Conservation (phyloP, 1,140 invertebrate species). For the Hyles euphorbiae region DNA sequence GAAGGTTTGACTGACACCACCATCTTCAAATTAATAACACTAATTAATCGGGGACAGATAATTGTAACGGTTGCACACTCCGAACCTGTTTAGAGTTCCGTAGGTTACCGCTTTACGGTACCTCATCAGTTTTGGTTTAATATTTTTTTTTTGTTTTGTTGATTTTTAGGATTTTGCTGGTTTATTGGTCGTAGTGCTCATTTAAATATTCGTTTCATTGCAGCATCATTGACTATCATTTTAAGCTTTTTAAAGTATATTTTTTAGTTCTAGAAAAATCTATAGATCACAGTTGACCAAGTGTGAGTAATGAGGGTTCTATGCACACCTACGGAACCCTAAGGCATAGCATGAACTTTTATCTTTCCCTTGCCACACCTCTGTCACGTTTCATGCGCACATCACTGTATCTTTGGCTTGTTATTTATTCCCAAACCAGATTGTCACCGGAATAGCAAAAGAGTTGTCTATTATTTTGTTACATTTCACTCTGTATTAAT, state of each 20-base stretch:
- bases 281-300: not conserved
- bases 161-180: not conserved
- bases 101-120: conserved; percentile 3
- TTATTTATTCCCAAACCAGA: too few relatives aligned
- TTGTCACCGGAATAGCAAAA: too few relatives aligned
- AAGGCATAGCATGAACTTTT: not conserved
- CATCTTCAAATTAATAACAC: conserved; percentile 24
- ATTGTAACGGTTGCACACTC: conserved; percentile 33
- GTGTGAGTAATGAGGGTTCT: conserved; percentile 2
- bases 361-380: too few relatives aligned
- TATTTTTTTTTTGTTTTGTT: conserved; percentile 3
- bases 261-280: too few relatives aligned
- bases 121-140: not conserved
- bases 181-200: too few relatives aligned
- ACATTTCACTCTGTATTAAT: too few relatives aligned
- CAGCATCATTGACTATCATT: too few relatives aligned
- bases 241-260: too few relatives aligned
- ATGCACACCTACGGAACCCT: conserved; percentile 11
- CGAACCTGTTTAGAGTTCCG: conserved; percentile 10
- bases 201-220: too few relatives aligned
- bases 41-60: conserved; percentile 26
- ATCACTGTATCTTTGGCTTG: too few relatives aligned
- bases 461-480: too few relatives aligned
- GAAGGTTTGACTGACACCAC: conserved; percentile 58
- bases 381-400: too few relatives aligned